Evolutionary conservation across 2,888 invertebrate species (phyloP), one percentile per base, ranked within the genome.

Genomic region (Cantharis rufa): DNA sequence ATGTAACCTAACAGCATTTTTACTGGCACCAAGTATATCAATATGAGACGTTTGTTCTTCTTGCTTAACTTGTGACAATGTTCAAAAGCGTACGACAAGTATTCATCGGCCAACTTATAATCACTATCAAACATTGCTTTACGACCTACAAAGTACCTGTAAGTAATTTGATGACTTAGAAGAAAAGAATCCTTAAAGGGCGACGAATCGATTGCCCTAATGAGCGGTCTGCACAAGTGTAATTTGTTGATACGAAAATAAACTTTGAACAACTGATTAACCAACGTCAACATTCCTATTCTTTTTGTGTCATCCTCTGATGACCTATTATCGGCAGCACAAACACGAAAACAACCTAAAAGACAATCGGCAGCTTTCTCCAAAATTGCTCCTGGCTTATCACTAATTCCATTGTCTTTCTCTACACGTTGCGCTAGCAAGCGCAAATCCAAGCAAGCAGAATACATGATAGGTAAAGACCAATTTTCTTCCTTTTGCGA

Each of bases 51-150:
- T 86, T 98, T 98, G 88, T 99, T 99, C 84, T 94, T 95, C 74
- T 90, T 91, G 78, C 94, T 95, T 73, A 91, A 91, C 78, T 90
- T 91, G 82, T 97, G 96, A 84, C 99, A 98, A 84, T 95, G 94
- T 86, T 94, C 92, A 87, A 99, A 99, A 0, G 99, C 98, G 88
- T 94, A 99, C 0, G 96, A 94, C 18, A 99, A 89, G 85, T 94
- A 96, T 85, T 96, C 95, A 87, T 99, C 98, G 18, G 99, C 99
- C 88, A 93, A 92, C 87, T 94, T 94, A 86, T 98, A 98, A 86
- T 99, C 97, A 74, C 97, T 97, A 88, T 99, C 99, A 87, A 99
- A 99, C 97, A 99, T 98, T 2, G 98, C 96, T 87, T 99, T 98
- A 28, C 98, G 91, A 0, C 99, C 99, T 15, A 98, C 96, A 89